Conservation (phyloP, 2,113 vertebrate species). For the Pelmatolapia mariae region DNA sequence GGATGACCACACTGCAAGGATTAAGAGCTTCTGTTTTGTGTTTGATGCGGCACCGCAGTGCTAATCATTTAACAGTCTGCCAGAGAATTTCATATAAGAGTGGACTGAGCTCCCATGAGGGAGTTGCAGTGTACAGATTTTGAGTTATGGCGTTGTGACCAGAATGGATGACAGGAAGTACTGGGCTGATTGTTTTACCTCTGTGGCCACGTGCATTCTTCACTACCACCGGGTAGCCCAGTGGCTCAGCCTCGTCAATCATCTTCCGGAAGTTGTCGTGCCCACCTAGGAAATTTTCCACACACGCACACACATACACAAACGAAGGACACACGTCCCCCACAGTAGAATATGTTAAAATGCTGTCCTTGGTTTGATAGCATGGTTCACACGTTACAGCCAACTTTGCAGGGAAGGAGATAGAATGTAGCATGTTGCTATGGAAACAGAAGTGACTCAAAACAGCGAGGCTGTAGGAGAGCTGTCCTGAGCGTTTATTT, state of each 20-base stretch:
- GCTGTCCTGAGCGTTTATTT: conserved; percentile 2
- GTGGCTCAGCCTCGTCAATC: conserved; percentile 87
- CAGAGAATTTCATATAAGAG: conserved; percentile 28
- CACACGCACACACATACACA: not conserved
- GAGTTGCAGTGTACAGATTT: not conserved
- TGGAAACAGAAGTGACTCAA: conserved; percentile 35
- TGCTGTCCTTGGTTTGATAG: not conserved
- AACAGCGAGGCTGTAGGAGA: conserved; percentile 19
- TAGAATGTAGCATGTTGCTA: conserved; percentile 3
- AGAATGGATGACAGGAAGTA: not conserved
- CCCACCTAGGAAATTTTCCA: conserved; percentile 70
- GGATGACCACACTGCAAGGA: not conserved
- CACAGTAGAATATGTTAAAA: not conserved
- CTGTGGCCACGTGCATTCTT: conserved; percentile 88
- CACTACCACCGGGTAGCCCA: conserved; percentile 89
- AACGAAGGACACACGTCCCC: not conserved
- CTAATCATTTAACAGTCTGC: conserved; percentile 35
- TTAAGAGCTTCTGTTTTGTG: not conserved
- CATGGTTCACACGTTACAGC: conserved; percentile 9
- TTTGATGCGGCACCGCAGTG: not conserved
- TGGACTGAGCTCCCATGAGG: not conserved
- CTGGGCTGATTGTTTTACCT: conserved; percentile 67
- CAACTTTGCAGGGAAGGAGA: not conserved
- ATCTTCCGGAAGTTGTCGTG: conserved; percentile 90
- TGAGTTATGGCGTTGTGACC: not conserved